Base-by-base conservation (phyloP, 2,888 invertebrate genomes). In the Pinctada fucata region DNA sequence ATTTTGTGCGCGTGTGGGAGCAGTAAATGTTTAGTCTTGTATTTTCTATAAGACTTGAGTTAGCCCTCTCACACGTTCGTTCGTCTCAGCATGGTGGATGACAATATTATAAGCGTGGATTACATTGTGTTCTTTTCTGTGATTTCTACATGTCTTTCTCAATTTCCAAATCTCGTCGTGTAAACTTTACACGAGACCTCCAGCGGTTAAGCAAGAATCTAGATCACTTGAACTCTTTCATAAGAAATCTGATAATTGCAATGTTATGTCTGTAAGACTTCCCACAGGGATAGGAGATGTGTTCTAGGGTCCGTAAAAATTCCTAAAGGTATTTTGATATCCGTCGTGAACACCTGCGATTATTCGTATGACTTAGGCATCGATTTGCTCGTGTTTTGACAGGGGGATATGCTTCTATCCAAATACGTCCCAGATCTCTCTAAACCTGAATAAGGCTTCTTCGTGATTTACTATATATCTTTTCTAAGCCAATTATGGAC, bases 311-410 rank as follows among this genome's bases (percentile, higher is more conserved):
- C 74, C 49, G 66, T 49, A 63, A 58, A 66, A 65, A 50, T n/a
- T 52, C 58, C 16, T 4, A 16, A 16, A 51, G 63, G 66, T 31
- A 66, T 74, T 16, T 52, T 49, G 45, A 47, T 74, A 48, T 16
- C 47, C 45, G 74, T 58, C 16, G 52, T 45, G 74, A 74, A 74
- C 74, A 74, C 74, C 74, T 74, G 74, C 66, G 65, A 66, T 66
- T 65, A 66, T 48, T 31, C 45, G 65, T 50, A 16, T 65, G 74
- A 66, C 66, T 65, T 58, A 31, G 65, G 76, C 52, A 77, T 77
- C 76, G 76, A 77, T 77, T 52, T 51, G 65, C 47, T 10, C 67
- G 66, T 77, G 76, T 77, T 77, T 77, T 77, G 76, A 77, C 76
- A 77, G 76, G 64, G 64, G 51, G 47, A 51, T 65, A 10, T 13